Evolutionary conservation across 2,797 vertebrate species (phyloP).

Genomic region (Chiroxiphia lanceolata): DNA sequence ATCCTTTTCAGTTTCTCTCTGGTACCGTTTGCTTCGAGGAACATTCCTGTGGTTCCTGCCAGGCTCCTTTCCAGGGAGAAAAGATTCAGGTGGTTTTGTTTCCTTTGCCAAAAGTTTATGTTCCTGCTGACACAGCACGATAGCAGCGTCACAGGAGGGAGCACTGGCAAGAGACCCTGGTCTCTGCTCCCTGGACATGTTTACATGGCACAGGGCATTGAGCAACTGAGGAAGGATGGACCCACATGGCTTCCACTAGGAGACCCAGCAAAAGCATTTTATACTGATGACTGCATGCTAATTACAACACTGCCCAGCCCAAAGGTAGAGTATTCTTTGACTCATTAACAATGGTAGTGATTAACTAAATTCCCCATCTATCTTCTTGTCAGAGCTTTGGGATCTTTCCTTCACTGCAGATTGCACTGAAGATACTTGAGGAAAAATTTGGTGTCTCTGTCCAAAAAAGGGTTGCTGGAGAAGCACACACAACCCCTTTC

Average conservation of each 20-base stretch:
- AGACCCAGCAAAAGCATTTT: not conserved
- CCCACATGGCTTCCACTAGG: not conserved
- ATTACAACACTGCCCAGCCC: not conserved
- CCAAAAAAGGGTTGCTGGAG: not conserved
- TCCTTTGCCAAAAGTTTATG: constrained; percentile 37
- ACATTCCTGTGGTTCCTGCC: constrained; percentile 50
- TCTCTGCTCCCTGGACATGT: not conserved
- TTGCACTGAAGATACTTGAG: not conserved
- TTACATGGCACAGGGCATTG: not conserved
- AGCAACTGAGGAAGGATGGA: not conserved
- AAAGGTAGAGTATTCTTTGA: not conserved
- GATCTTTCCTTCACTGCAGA: not conserved
- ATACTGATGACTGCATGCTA: not conserved
- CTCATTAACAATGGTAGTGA: not conserved
- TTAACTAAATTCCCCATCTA: not conserved
- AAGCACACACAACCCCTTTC: not conserved
- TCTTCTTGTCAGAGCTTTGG: not conserved
- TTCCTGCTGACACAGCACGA: not conserved
- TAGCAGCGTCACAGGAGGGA: not conserved
- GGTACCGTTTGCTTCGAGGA: not conserved
- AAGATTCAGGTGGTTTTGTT: constrained; percentile 49
- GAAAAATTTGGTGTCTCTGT: not conserved
- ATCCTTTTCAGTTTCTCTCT: not conserved
- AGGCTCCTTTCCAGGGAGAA: constrained; percentile 42
- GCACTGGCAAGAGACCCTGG: not conserved